These are phyloP conservation scores for Echinometra lucunter DNA, from an alignment of 53 echinoderm and acorn worm genomes.

Conservation along the genomic window DNA sequence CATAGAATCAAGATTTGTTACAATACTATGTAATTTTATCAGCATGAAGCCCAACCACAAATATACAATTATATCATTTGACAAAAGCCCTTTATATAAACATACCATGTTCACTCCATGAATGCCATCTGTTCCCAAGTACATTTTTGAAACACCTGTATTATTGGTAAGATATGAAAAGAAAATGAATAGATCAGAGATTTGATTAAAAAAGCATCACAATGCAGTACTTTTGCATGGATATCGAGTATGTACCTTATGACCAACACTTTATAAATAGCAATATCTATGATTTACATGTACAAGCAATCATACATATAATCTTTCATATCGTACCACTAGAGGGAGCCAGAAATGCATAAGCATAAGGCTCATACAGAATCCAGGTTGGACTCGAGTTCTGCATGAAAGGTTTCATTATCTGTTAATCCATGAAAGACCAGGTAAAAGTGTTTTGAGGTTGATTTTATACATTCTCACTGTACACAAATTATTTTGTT, in stretches of 20 bases:
- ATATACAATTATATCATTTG: no score
- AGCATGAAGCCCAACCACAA: no score
- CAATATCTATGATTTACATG: background rate
- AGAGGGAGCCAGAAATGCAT: background rate
- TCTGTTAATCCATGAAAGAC: no score
- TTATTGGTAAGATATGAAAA: background rate
- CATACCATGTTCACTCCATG: slow-evolving; percentile 73
- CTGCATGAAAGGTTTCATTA: no score
- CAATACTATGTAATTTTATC: no score
- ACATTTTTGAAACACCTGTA: slow-evolving; percentile 69
- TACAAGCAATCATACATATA: no score
- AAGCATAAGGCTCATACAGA: no score
- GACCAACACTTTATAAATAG: background rate
- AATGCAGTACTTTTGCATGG: background rate
- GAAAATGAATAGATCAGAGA: background rate
- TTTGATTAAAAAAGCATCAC: background rate
- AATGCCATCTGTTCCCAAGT: slow-evolving; percentile 69
- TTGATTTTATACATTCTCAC: no score
- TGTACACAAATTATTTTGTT: background rate
- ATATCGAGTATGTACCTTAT: background rate
- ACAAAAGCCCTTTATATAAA: no score
- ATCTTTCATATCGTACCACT: background rate
- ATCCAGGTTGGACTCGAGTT: no score
- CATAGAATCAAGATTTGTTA: no score
- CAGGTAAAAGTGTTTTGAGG: no score